A percentile compares a stretch with the other conserved stretches of the same genome.
Evolutionary conservation across 2,888 invertebrate genomes (phyloP).

Genomic region (Apoda limacodes): DNA sequence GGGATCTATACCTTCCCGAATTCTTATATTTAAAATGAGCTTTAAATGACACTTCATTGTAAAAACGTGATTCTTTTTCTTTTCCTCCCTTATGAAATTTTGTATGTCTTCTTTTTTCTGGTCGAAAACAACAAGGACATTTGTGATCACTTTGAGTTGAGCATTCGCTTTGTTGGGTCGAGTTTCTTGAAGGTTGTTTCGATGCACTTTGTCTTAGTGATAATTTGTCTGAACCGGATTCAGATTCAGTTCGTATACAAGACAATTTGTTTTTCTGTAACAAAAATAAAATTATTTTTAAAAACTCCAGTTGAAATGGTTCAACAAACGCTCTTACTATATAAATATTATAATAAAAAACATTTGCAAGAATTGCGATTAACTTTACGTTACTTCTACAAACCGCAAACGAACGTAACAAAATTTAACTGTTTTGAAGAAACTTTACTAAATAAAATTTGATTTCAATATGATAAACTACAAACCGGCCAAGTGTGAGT

Average conservation of each 20-base stretch:
- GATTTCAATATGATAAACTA: no score
- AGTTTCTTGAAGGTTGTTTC: conserved; percentile 44
- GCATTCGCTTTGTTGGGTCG: conserved; percentile 45
- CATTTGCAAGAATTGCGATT: no score
- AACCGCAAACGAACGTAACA: no score
- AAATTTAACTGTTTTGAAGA: no score
- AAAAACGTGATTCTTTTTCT: conserved; percentile 45
- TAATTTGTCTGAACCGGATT: conserved; percentile 56
- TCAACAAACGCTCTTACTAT: no score
- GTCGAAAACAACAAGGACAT: conserved; percentile 54
- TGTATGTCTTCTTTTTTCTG: conserved; percentile 38
- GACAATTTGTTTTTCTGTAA: conserved; percentile 56
- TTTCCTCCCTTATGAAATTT: conserved; percentile 32
- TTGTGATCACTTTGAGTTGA: conserved; percentile 45
- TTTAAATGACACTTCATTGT: conserved; percentile 56
- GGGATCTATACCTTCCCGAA: conserved; percentile 52
- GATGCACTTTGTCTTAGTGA: conserved; percentile 50
- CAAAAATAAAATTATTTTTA: conserved; percentile 28
- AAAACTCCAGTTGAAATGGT: no score
- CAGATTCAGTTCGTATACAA: conserved; percentile 59
- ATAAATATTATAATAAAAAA: no score
- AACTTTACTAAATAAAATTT: no score
- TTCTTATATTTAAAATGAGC: conserved; percentile 54
- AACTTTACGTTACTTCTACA: no score
- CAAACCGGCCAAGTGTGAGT: no score